A percentile compares a stretch with the other conserved stretches of the same genome.
These are phyloP conservation scores for Drosophila sordidapex DNA, from an alignment of 2,888 invertebrate genomes.

Conservation along the genomic window DNA sequence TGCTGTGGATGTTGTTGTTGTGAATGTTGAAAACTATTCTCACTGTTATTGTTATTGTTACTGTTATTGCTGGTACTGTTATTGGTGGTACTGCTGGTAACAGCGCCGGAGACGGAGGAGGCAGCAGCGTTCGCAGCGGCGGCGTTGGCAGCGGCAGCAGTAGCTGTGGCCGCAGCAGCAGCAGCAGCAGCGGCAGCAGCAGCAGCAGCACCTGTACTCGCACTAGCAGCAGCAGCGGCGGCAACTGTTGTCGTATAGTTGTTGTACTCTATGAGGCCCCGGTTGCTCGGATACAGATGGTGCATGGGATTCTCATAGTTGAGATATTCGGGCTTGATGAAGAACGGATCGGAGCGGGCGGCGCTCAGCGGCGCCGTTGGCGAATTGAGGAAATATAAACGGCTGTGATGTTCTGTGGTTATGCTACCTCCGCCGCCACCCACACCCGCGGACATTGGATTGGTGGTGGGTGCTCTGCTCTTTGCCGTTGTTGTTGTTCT, in stretches of 20 bases:
- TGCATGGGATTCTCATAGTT: slow-evolving; percentile 84
- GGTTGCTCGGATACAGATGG: slow-evolving; percentile 81
- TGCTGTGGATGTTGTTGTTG: slow-evolving; percentile 30
- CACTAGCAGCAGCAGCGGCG: slow-evolving; percentile 59
- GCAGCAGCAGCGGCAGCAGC: slow-evolving; percentile 72
- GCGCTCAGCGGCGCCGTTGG: slow-evolving; percentile 78
- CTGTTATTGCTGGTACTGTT: slow-evolving; percentile 27
- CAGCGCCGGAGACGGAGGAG: slow-evolving; percentile 25
- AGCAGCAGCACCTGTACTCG: slow-evolving; percentile 58
- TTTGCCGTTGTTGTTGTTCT: not conserved
- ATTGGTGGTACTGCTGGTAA: slow-evolving; percentile 15
- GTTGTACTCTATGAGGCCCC: slow-evolving; percentile 82
- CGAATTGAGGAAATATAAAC: slow-evolving; percentile 83
- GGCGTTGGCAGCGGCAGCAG: slow-evolving; percentile 54
- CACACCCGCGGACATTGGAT: slow-evolving; percentile 84
- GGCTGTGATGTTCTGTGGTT: slow-evolving; percentile 83
- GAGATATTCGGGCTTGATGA: slow-evolving; percentile 83
- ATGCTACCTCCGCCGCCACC: slow-evolving; percentile 84
- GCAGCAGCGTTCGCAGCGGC: slow-evolving; percentile 38
- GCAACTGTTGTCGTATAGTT: slow-evolving; percentile 77
- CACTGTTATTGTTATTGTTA: slow-evolving; percentile 32
- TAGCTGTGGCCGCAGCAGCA: slow-evolving; percentile 46
- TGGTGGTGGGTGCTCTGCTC: slow-evolving; percentile 17
- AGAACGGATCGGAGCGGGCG: slow-evolving; percentile 80
- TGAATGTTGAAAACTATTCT: slow-evolving; percentile 22